phyloP scores from a whole-genome alignment of 1,140 invertebrate genomes.

The Trigoniulus corallinus region DNA sequence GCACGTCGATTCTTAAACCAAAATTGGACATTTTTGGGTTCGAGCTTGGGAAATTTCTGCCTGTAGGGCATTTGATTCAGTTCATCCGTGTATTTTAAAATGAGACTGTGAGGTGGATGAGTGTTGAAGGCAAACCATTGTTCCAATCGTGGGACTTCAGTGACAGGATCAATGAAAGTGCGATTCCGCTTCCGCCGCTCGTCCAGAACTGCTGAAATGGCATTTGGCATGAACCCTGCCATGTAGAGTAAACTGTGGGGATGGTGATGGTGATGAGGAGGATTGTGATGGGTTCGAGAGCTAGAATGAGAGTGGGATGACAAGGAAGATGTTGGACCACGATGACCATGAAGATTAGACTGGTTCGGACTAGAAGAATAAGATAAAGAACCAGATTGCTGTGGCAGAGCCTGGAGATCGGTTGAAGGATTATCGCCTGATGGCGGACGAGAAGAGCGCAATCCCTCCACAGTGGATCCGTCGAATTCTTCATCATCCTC shows the following conservation, averaged over 20 bases:
- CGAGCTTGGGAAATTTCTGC: constrained; percentile 87
- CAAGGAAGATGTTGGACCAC: not conserved
- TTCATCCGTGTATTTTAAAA: constrained; percentile 91
- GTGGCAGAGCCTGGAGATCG: constrained; percentile 8
- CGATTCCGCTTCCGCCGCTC: constrained; percentile 82
- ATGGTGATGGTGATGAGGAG: constrained; percentile 8
- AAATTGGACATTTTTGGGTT: constrained; percentile 96
- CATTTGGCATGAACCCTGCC: constrained; percentile 59
- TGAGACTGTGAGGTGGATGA: constrained; percentile 89
- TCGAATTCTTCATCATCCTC: constrained; percentile 7
- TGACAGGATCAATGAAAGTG: constrained; percentile 97
- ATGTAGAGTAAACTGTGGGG: constrained; percentile 74
- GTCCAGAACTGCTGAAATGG: constrained; percentile 38
- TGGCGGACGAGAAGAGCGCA: not conserved
- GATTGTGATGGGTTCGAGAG: not conserved
- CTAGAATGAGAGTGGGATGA: not conserved
- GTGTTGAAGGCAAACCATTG: constrained; percentile 96
- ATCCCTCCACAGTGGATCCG: not conserved
- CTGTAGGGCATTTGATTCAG: constrained; percentile 75
- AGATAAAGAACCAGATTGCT: constrained; percentile 10
- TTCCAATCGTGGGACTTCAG: constrained; percentile 89
- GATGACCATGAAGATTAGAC: not conserved
- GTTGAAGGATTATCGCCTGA: not conserved
- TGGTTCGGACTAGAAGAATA: constrained; percentile 15
- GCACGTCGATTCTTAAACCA: constrained; percentile 57